Percentiles rank a stretch among this genome's conserved stretches.
Evolutionary conservation across 2,888 invertebrate species (phyloP).

Genomic region (Caenorhabditis japonica): DNA sequence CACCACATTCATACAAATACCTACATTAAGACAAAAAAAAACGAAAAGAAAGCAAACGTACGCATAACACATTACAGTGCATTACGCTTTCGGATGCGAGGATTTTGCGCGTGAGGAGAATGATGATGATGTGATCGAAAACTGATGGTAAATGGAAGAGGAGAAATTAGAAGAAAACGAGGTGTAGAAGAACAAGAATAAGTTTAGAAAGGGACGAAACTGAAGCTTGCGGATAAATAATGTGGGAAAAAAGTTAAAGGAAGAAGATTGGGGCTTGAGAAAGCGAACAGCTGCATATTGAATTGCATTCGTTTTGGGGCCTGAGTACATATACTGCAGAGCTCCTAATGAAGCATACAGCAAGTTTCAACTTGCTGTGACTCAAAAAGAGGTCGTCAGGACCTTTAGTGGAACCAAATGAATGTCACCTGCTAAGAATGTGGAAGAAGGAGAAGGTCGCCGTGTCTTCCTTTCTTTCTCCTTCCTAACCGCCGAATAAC

Average conservation of each 20-base stretch:
- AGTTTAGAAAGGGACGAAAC: constrained; percentile 15
- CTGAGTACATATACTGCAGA: constrained; percentile 29
- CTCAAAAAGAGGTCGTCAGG: constrained; percentile 1
- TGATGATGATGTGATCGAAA: constrained; percentile 37
- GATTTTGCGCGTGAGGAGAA: constrained; percentile 28
- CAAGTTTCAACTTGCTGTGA: background rate
- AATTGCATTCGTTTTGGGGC: constrained; percentile 25
- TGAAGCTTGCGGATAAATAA: constrained; percentile 21
- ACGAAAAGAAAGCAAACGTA: constrained; percentile 12
- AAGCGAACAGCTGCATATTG: constrained; percentile 44
- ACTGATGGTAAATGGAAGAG: constrained; percentile 33
- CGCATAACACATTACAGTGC: constrained; percentile 42
- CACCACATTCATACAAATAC: constrained; percentile 12
- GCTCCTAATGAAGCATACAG: constrained; percentile 32
- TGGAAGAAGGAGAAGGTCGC: too few species aligned
- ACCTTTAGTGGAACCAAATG: too few species aligned
- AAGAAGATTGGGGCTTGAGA: constrained; percentile 45
- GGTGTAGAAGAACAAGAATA: constrained; percentile 2
- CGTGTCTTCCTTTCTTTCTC: too few species aligned
- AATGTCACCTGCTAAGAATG: too few species aligned
- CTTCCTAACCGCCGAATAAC: constrained; percentile 16
- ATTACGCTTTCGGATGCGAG: constrained; percentile 36
- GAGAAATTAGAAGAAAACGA: constrained; percentile 29
- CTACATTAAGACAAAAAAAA: constrained; percentile 7
- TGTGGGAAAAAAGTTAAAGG: constrained; percentile 42